Percentiles rank a stretch among this genome's conserved stretches.
Conservation (phyloP, 2,113 vertebrate genomes). For the Mystacornis crossleyi region DNA sequence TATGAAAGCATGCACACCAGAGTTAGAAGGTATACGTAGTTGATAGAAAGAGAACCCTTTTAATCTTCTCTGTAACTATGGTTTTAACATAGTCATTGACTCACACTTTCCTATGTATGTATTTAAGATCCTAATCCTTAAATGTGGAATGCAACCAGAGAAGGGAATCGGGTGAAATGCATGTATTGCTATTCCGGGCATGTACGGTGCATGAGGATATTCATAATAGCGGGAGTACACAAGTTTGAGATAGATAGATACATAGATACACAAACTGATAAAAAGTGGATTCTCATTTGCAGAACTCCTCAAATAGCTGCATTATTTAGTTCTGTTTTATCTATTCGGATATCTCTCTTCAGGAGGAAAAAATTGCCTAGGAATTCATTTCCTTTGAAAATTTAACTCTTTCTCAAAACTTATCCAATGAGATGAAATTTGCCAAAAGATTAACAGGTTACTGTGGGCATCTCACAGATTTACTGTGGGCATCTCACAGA, state of each 20-base stretch:
- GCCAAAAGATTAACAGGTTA: background rate
- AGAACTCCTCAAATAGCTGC: background rate
- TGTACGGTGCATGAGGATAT: background rate
- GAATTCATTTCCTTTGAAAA: background rate
- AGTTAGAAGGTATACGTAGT: background rate
- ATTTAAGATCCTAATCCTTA: slow-evolving; percentile 33
- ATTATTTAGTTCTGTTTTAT: background rate
- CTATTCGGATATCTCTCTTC: background rate
- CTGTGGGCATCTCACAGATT: background rate
- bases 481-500: background rate
- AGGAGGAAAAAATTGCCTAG: background rate
- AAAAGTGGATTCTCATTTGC: slow-evolving; percentile 1
- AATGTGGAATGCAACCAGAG: background rate
- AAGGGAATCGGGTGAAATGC: background rate
- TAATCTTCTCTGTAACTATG: background rate
- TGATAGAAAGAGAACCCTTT: background rate
- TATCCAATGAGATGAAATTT: background rate
- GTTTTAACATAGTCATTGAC: background rate
- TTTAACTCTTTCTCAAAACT: background rate
- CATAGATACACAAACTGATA: slow-evolving; percentile 38
- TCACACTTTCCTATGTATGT: background rate
- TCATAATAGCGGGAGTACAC: background rate
- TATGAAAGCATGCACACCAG: background rate
- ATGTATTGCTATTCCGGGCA: background rate
- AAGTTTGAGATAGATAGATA: background rate